A percentile compares a stretch with the other conserved stretches of the same genome.
phyloP scores from a whole-genome alignment of 2,113 vertebrate genomes.

The Hydrolagus affinis region DNA sequence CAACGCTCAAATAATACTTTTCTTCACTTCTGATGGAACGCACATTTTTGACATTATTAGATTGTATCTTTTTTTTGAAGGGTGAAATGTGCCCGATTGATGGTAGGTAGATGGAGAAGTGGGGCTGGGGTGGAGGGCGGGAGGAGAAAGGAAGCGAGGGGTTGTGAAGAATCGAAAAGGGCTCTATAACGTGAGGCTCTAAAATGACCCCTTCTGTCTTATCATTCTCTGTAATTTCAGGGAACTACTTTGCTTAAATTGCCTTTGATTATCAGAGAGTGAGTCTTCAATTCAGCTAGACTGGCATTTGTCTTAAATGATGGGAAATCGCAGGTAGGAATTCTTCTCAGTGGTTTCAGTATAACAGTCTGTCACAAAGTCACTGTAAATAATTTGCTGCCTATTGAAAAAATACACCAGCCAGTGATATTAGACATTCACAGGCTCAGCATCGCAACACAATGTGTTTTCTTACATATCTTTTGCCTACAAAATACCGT shows the following conservation, averaged over 20 bases:
- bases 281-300: neutral
- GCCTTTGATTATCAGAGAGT: neutral
- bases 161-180: too few species aligned
- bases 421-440: neutral
- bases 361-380: neutral
- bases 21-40: constrained; percentile 9
- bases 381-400: neutral
- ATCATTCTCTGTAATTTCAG: neutral
- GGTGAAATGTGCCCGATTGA: neutral
- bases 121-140: too few species aligned
- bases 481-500: too few species aligned
- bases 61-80: constrained; percentile 17
- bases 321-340: neutral
- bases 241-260: constrained; percentile 11
- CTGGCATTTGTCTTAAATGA: neutral
- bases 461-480: too few species aligned
- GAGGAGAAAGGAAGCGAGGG: too few species aligned
- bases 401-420: neutral
- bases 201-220: neutral
- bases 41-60: constrained; percentile 1
- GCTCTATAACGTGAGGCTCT: too few species aligned
- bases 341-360: neutral
- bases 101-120: too few species aligned
- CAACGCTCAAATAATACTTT: neutral
- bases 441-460: neutral